Base-by-base conservation (phyloP, 2,113 vertebrate genomes). In the Pseudorectes ferrugineus region DNA sequence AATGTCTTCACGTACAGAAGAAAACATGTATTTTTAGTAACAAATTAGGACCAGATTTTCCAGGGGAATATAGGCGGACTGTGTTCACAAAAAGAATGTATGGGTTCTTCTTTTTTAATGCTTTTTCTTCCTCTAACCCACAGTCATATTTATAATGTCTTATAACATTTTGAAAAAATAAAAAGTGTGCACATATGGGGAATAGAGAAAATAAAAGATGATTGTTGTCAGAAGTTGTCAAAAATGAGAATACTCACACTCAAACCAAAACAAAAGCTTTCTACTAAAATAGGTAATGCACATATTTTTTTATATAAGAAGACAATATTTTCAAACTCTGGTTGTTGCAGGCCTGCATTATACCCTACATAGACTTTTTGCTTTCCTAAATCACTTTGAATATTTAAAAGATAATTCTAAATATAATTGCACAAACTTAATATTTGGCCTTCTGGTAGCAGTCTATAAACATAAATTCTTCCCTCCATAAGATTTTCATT, bases 161-260 rank as follows among this genome's bases (percentile, higher is more conserved):
- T 71, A 59, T 2, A 70, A 17, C n/a, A 45, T 73, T 46, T 49
- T 23, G 13, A 14, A 6, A 29, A 31, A 52, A 26, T 18, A 12
- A 12, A 25, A 43, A 0, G 8, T 12, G 3, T 12, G 2, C 19
- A 16, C 0, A 0, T 11, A 2, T 28, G 25, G 5, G 6, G 2
- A 95, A 57, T 2, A 46, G 3, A 21, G 15, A 61, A 80, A 74
- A 78, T 7, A 46, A 79, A 73, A 73, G 1, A 35, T 63, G 4
- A 21, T 42, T 76, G 5, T 54, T 36, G 7, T 51, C 21, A 77
- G 17, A 76, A 40, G 5, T 36, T 58, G 3, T 66, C 29, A 75
- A 36, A 88, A 91, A 68, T 33, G 2, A 79, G 31, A 59, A 76
- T 11, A 38, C 4, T 55, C 36, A 46, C 33, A 25, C 7, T 63